Conservation (phyloP, 2,888 invertebrate species). For the Aelia acuminata region DNA sequence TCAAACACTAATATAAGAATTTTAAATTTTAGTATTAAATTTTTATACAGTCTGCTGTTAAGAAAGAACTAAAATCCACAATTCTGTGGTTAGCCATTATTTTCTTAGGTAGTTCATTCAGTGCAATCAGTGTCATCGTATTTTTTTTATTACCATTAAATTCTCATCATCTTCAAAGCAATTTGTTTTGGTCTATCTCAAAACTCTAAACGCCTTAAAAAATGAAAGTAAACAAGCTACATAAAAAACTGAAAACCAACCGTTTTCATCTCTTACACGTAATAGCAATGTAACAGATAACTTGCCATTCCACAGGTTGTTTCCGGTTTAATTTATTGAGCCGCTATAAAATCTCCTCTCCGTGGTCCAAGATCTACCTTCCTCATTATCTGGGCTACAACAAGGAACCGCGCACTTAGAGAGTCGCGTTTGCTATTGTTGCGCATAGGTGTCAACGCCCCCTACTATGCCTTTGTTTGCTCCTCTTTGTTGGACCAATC, state of each 20-base stretch:
- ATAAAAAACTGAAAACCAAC: too few relatives aligned
- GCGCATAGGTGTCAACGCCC: conserved; percentile 26
- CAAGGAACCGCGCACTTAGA: conserved; percentile 26
- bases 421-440: conserved; percentile 30
- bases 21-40: too few relatives aligned
- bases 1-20: too few relatives aligned
- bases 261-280: too few relatives aligned
- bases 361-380: background rate
- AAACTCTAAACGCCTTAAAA: background rate
- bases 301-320: too few relatives aligned
- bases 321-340: too few relatives aligned
- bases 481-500: conserved; percentile 21
- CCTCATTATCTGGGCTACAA: background rate
- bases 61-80: too few relatives aligned
- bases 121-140: background rate
- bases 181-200: background rate
- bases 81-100: too few relatives aligned
- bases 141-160: background rate
- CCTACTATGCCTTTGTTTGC: conserved; percentile 7
- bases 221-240: background rate
- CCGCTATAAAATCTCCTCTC: background rate
- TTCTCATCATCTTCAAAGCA: background rate
- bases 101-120: too few relatives aligned
- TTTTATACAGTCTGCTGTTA: too few relatives aligned
- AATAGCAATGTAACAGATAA: too few relatives aligned